Evolutionary conservation across 23 tunicate genomes (phyloP), one percentile per base, ranked within the genome.

Genomic region (Clavelina lepadiformis): DNA sequence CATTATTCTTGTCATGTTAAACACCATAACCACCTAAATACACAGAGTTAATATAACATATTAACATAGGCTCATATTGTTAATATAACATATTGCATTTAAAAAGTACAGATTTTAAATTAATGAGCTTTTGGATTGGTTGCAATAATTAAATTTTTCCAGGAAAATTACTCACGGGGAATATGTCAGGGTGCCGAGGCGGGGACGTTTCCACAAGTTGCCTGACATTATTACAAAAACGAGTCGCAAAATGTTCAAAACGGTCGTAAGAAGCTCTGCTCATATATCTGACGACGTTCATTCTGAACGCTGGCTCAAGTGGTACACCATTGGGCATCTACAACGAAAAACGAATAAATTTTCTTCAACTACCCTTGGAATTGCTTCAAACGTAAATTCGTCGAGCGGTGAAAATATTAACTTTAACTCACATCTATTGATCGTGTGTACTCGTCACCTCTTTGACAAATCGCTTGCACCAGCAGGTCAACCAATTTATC

Each of bases 401-500:
- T n/a, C n/a, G n/a, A n/a, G n/a, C n/a, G n/a, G n/a, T n/a, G n/a
- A n/a, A n/a, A n/a, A n/a, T n/a, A n/a, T n/a, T n/a, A n/a, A n/a
- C n/a, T n/a, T n/a, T n/a, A n/a, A 51, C 83, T 77, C 33, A 79
- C 85, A 19, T 69, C 76, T 7, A 80, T 38, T 3, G 56, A 30
- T 31, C 38, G 37, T 13, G 26, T 33, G 26, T 28, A 38, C 23
- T 80, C 28, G 33, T 80, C 78, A 37, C 87, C 87, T 63, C 47
- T 62, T 32, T 62, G 21, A 8, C 59, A 31, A 45, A 80, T n/a
- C 33, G 61, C 72, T 35, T 62, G 58, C 19, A 80, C 87, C 58
- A 80, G 65, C 32, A 60, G 46, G 3, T 80, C 33, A 19, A 80
- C 87, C 79, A 80, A 44, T 38, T 80, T 63, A 41, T 78, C 85